These are phyloP conservation scores for Yasuhikotakia modesta DNA, from an alignment of 2,797 vertebrate genomes.

Conservation along the genomic window DNA sequence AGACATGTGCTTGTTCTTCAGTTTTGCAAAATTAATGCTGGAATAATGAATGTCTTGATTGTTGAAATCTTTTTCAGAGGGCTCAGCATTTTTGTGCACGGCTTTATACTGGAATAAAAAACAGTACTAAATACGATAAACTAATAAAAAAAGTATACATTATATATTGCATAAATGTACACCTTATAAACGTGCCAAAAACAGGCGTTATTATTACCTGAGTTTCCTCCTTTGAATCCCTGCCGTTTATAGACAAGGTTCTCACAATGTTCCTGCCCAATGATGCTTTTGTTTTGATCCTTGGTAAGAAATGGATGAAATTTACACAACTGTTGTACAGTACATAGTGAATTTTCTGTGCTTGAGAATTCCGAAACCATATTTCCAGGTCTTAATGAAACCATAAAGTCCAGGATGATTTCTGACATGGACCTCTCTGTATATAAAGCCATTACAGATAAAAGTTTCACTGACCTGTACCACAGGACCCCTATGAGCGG, in stretches of 20 bases:
- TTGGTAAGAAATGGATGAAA: slow-evolving; percentile 9
- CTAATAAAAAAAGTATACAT: background rate
- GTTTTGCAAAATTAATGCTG: background rate
- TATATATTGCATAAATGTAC: background rate
- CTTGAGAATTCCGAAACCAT: too few relatives aligned
- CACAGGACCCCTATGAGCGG: slow-evolving; percentile 10
- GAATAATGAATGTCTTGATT: slow-evolving; percentile 28
- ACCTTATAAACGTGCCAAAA: background rate
- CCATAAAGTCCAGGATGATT: too few relatives aligned
- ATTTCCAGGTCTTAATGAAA: too few relatives aligned
- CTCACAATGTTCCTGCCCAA: too few relatives aligned
- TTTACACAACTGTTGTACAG: too few relatives aligned
- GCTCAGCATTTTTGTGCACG: background rate
- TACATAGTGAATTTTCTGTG: too few relatives aligned
- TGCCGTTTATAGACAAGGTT: background rate
- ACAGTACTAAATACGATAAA: too few relatives aligned
- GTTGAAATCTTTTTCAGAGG: background rate
- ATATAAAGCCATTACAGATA: background rate
- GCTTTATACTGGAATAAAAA: background rate
- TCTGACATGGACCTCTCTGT: too few relatives aligned
- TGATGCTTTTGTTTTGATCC: slow-evolving; percentile 1
- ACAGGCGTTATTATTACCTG: background rate
- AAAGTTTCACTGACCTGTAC: background rate
- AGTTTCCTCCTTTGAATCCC: background rate
- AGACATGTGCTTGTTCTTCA: background rate